Conservation (phyloP, 2,888 invertebrate species). For the Agriopis marginaria region DNA sequence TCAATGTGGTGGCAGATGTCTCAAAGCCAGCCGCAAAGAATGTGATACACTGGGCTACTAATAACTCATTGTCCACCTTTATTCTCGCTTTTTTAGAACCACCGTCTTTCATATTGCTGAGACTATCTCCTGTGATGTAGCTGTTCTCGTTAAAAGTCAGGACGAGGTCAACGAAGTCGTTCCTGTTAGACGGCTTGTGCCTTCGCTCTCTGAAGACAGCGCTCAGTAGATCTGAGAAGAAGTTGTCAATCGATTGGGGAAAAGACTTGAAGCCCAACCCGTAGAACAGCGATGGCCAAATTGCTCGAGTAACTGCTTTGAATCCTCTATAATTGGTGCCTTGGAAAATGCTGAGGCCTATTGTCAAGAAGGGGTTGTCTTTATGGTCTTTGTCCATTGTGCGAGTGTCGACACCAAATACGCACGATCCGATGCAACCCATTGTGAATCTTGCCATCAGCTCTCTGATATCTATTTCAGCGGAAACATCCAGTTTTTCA, state of each 20-base stretch:
- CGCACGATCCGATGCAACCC: constrained; percentile 66
- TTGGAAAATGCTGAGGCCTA: constrained; percentile 60
- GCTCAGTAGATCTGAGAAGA: constrained; percentile 56
- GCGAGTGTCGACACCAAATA: constrained; percentile 67
- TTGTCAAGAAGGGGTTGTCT: constrained; percentile 56
- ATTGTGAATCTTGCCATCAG: constrained; percentile 65
- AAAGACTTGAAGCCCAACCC: constrained; percentile 55
- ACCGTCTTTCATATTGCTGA: constrained; percentile 55
- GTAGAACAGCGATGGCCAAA: constrained; percentile 70
- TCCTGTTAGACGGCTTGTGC: constrained; percentile 54
- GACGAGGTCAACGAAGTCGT: constrained; percentile 68
- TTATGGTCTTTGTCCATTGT: constrained; percentile 52
- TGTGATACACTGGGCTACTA: constrained; percentile 83
- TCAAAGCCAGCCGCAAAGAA: constrained; percentile 76
- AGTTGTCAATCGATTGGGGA: constrained; percentile 51
- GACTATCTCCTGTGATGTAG: constrained; percentile 59
- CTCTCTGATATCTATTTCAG: constrained; percentile 52
- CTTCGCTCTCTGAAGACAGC: constrained; percentile 57
- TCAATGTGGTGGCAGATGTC: constrained; percentile 60
- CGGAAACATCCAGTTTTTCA: constrained; percentile 43
- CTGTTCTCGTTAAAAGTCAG: constrained; percentile 58
- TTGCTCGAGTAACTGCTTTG: constrained; percentile 51
- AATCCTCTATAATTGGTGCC: constrained; percentile 50
- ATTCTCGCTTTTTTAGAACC: constrained; percentile 52
- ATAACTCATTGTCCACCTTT: constrained; percentile 69